phyloP scores from a whole-genome alignment of 2,113 vertebrate genomes.

The Picathartes gymnocephalus region DNA sequence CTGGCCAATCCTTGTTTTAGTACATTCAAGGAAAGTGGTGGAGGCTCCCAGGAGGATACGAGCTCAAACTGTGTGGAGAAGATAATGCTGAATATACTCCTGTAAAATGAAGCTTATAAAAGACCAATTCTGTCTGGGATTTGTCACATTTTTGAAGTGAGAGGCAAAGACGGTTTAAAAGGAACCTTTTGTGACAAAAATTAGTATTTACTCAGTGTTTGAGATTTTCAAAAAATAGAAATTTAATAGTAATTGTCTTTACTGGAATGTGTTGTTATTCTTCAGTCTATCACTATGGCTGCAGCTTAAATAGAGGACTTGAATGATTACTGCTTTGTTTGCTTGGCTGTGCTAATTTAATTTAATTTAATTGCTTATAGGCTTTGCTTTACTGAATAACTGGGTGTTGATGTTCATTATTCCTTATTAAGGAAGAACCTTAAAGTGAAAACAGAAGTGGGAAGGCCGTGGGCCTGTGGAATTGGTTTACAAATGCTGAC shows the following conservation, averaged over 20 bases:
- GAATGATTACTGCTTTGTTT: conserved; percentile 71
- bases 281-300: conserved; percentile 55
- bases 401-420: conserved; percentile 71
- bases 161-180: neutral
- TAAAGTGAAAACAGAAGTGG: conserved; percentile 61
- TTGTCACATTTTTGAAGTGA: conserved; percentile 40
- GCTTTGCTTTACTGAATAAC: conserved; percentile 77
- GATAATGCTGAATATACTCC: conserved; percentile 19
- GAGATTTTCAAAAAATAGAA: conserved; percentile 35
- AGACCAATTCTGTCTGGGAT: conserved; percentile 23
- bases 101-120: neutral
- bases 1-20: neutral
- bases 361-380: conserved; percentile 69
- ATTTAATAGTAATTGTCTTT: conserved; percentile 59
- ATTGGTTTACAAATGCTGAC: neutral
- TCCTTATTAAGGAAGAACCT: conserved; percentile 69
- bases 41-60: neutral
- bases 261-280: conserved; percentile 37
- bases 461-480: neutral
- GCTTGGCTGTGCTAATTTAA: conserved; percentile 73
- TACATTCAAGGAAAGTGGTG: neutral
- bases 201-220: neutral
- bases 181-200: neutral
- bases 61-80: conserved; percentile 8
- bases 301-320: conserved; percentile 44